Percentiles rank a stretch among this genome's conserved stretches.
Evolutionary conservation across 1,140 invertebrate genomes (phyloP).

Genomic region (Proctacanthus coquilletti): DNA sequence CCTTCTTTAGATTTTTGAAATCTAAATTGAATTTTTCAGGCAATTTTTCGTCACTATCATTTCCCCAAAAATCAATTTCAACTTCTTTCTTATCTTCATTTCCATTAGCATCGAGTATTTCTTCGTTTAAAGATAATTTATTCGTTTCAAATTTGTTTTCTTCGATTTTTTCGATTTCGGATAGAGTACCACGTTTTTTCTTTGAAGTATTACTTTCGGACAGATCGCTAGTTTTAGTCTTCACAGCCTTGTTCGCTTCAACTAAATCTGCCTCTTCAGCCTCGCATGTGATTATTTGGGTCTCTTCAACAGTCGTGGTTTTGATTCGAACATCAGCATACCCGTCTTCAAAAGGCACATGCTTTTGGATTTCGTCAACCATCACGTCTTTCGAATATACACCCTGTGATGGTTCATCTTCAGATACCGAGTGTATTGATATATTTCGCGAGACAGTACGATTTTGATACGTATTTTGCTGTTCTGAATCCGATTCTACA

Average conservation of each 20-base stretch:
- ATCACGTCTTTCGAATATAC: constrained; percentile 41
- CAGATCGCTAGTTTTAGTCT: neutral
- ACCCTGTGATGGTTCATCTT: constrained; percentile 36
- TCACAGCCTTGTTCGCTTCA: no score
- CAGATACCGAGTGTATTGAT: constrained; percentile 46
- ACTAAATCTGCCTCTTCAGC: neutral
- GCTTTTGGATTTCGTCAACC: constrained; percentile 32
- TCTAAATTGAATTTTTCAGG: neutral
- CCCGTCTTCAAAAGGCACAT: constrained; percentile 16
- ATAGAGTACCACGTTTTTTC: neutral
- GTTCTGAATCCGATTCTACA: constrained; percentile 37
- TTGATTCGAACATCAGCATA: constrained; percentile 9
- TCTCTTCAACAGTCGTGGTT: constrained; percentile 15
- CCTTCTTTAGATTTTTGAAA: neutral
- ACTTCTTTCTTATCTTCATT: no score
- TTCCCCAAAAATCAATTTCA: neutral
- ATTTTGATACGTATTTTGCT: constrained; percentile 26
- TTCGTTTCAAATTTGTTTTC: neutral
- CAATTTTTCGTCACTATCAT: neutral
- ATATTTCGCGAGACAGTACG: constrained; percentile 30
- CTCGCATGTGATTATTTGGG: constrained; percentile 2
- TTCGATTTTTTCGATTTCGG: constrained; percentile 2
- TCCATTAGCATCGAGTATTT: constrained; percentile 5
- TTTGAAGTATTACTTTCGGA: neutral
- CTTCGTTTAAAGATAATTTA: constrained; percentile 2